phyloP scores from a whole-genome alignment of 2,797 vertebrate genomes.

The Tolypeutes matacus region DNA sequence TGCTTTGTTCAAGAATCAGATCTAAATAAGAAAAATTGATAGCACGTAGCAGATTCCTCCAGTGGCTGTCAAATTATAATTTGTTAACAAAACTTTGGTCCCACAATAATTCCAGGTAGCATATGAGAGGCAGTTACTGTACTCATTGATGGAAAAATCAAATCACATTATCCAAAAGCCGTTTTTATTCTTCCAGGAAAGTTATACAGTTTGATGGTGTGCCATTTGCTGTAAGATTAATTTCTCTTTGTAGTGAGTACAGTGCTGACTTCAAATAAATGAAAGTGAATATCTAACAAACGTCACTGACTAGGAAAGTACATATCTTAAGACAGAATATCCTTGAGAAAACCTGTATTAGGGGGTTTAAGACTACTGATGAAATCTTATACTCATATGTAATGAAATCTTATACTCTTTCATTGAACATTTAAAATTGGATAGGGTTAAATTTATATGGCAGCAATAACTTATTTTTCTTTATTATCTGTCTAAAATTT shows the following conservation, averaged over 20 bases:
- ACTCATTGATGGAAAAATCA: conserved; percentile 29
- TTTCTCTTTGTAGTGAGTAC: background rate
- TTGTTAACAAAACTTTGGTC: background rate
- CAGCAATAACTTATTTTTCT: background rate
- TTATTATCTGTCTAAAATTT: background rate
- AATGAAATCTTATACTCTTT: conserved; percentile 55
- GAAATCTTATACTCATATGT: no score
- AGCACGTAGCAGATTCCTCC: conserved; percentile 27
- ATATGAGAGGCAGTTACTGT: background rate
- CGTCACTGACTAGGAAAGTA: background rate
- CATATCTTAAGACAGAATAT: background rate
- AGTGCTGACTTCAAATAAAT: conserved; percentile 43
- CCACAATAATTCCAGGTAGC: background rate
- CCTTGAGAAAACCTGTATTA: background rate
- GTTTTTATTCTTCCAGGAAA: background rate
- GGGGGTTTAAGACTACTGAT: background rate
- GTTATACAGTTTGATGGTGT: background rate
- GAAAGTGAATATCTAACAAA: conserved; percentile 39
- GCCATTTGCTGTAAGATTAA: background rate
- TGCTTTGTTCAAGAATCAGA: conserved; percentile 40
- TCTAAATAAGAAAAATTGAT: conserved; percentile 31
- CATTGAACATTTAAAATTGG: conserved; percentile 48
- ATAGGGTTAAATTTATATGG: background rate
- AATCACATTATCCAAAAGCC: conserved; percentile 20
- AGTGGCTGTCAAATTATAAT: background rate